Percentiles rank a stretch among this genome's conserved stretches.
Evolutionary conservation across 2,888 invertebrate genomes (phyloP).

Genomic region (Pheosia gnoma): DNA sequence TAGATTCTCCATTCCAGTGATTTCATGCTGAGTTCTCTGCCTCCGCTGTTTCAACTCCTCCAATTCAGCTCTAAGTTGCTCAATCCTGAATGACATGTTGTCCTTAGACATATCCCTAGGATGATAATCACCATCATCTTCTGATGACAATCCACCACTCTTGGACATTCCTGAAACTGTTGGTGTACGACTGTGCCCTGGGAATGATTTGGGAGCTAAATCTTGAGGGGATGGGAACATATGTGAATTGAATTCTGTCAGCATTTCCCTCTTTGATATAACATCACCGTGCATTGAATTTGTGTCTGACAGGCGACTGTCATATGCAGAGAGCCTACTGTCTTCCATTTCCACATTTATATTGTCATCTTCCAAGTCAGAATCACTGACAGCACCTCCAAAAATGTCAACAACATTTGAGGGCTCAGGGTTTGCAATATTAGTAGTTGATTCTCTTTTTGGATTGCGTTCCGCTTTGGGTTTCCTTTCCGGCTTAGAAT

Average conservation of each 20-base stretch:
- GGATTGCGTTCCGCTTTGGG: conserved; percentile 53
- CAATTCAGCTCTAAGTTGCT: conserved; percentile 89
- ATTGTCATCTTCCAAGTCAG: conserved; percentile 91
- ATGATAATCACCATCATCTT: conserved; percentile 65
- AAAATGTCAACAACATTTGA: conserved; percentile 89
- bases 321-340: conserved; percentile 89
- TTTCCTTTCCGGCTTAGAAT: conserved; percentile 64
- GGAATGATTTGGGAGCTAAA: conserved; percentile 43
- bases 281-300: conserved; percentile 65
- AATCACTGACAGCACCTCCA: conserved; percentile 96
- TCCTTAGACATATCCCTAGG: conserved; percentile 69
- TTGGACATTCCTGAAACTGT: conserved; percentile 47
- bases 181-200: conserved; percentile 48
- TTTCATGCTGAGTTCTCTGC: conserved; percentile 91
- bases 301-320: conserved; percentile 88
- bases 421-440: conserved; percentile 50
- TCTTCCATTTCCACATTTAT: conserved; percentile 92
- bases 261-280: conserved; percentile 50
- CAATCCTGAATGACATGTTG: conserved; percentile 86
- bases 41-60: conserved; percentile 89
- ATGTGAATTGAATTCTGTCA: conserved; percentile 68
- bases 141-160: conserved; percentile 57
- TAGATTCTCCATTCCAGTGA: conserved; percentile 93
- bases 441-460: conserved; percentile 42
- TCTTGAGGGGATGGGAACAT: conserved; percentile 59